phyloP scores from a whole-genome alignment of 1,140 invertebrate species.

The Mizuhopecten yessoensis region DNA sequence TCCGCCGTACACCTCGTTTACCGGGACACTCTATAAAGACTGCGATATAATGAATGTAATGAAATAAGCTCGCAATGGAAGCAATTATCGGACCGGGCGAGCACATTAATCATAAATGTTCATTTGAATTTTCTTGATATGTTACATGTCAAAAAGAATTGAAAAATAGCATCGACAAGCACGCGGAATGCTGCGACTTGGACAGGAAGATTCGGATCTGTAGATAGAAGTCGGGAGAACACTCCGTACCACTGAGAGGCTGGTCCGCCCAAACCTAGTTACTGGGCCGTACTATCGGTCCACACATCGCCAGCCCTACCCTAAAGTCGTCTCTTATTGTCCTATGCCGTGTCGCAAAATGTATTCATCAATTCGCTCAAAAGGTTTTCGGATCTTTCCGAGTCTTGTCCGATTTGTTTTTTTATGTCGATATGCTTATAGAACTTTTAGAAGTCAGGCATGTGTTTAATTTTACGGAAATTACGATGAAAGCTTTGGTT shows the following conservation, averaged over 20 bases:
- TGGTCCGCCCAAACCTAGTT: constrained; percentile 14
- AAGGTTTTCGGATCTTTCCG: background rate
- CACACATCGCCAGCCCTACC: constrained; percentile 10
- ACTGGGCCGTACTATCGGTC: background rate
- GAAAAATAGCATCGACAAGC: constrained; percentile 38
- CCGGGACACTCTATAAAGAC: constrained; percentile 24
- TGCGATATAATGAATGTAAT: constrained; percentile 19
- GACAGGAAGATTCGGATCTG: constrained; percentile 25
- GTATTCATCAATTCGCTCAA: background rate
- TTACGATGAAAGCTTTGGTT: background rate
- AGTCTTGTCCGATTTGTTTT: background rate
- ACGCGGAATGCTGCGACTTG: background rate
- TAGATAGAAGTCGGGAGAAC: background rate
- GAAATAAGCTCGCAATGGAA: constrained; percentile 33
- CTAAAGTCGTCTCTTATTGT: constrained; percentile 25
- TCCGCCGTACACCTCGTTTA: constrained; percentile 9
- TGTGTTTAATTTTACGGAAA: background rate
- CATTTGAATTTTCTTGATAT: constrained; percentile 40
- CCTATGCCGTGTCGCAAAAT: constrained; percentile 15
- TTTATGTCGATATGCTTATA: background rate
- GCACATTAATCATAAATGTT: constrained; percentile 39
- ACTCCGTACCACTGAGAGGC: constrained; percentile 11
- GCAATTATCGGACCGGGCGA: constrained; percentile 24
- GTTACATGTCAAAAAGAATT: constrained; percentile 35
- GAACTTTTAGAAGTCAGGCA: background rate